Conservation (phyloP, 2,113 vertebrate species). For the Chloroceryle aenea region DNA sequence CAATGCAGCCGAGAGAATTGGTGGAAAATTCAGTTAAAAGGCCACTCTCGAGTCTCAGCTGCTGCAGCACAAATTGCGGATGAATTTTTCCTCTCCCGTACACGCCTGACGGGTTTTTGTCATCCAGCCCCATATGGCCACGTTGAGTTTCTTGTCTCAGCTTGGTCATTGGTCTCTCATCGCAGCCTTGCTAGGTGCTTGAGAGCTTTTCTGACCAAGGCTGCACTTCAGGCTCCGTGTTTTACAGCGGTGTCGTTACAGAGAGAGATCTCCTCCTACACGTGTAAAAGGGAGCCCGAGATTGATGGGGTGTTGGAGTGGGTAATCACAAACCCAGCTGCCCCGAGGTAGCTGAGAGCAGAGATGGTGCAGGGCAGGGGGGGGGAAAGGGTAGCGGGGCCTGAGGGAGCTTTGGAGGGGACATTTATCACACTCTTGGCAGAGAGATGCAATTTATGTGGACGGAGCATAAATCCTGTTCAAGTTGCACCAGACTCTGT, state of each 20-base stretch:
- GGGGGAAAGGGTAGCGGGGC: constrained; percentile 19
- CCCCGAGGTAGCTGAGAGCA: constrained; percentile 37
- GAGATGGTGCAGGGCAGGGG: constrained; percentile 17
- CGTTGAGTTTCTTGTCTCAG: constrained; percentile 3
- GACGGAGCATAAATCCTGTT: constrained; percentile 32
- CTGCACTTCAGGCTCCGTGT: background rate
- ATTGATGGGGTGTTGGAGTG: constrained; percentile 47
- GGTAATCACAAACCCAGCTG: constrained; percentile 65
- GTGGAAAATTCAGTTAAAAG: constrained; percentile 70
- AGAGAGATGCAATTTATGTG: constrained; percentile 33
- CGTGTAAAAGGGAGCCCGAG: constrained; percentile 9
- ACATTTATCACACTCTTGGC: constrained; percentile 28
- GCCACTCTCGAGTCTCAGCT: constrained; percentile 39
- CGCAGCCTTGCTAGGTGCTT: background rate
- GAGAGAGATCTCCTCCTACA: background rate
- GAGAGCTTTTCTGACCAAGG: background rate
- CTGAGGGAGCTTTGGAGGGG: constrained; percentile 27
- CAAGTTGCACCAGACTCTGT: background rate
- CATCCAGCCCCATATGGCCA: constrained; percentile 23
- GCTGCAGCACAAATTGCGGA: constrained; percentile 12
- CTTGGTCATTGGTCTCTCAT: background rate
- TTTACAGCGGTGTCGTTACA: constrained; percentile 3
- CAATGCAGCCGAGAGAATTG: constrained; percentile 57
- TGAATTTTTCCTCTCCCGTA: background rate
- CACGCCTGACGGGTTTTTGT: constrained; percentile 26